Conservation (phyloP, 2,888 invertebrate genomes). For the Sphaeridia pumilis region DNA sequence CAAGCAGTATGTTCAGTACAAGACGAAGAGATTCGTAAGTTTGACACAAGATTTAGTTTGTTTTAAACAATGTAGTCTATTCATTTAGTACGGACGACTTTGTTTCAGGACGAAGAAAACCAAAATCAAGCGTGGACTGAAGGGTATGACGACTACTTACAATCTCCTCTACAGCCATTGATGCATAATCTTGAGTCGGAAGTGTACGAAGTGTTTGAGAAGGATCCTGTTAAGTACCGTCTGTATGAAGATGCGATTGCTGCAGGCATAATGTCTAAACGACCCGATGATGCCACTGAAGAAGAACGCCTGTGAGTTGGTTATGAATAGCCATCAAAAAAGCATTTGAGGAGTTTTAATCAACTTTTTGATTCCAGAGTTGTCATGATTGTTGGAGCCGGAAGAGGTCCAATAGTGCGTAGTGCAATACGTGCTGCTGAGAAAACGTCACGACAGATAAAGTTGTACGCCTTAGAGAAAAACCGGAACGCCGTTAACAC, state of each 20-base stretch:
- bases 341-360: no score
- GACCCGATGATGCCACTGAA: slow-evolving; percentile 43
- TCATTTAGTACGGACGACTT: no score
- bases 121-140: slow-evolving; percentile 37
- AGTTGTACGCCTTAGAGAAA: slow-evolving; percentile 92
- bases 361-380: no score
- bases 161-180: slow-evolving; percentile 82
- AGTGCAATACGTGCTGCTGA: slow-evolving; percentile 54
- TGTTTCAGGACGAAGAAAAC: slow-evolving; percentile 7
- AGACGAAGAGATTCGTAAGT: slow-evolving; percentile 48
- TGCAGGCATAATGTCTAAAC: slow-evolving; percentile 55
- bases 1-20: slow-evolving; percentile 54
- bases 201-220: slow-evolving; percentile 96
- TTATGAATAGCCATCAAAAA: no score
- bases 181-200: slow-evolving; percentile 90
- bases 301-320: no score
- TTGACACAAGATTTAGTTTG: background rate
- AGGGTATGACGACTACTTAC: slow-evolving; percentile 87
- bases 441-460: slow-evolving; percentile 50
- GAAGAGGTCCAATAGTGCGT: slow-evolving; percentile 86
- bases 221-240: slow-evolving; percentile 89
- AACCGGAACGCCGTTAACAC: slow-evolving; percentile 92
- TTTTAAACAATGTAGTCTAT: no score
- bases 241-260: slow-evolving; percentile 74
- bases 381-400: slow-evolving; percentile 86